Percentiles rank a stretch among this genome's conserved stretches.
Evolutionary conservation across 2,888 invertebrate species (phyloP).

Genomic region (Andrena chrysosceles): DNA sequence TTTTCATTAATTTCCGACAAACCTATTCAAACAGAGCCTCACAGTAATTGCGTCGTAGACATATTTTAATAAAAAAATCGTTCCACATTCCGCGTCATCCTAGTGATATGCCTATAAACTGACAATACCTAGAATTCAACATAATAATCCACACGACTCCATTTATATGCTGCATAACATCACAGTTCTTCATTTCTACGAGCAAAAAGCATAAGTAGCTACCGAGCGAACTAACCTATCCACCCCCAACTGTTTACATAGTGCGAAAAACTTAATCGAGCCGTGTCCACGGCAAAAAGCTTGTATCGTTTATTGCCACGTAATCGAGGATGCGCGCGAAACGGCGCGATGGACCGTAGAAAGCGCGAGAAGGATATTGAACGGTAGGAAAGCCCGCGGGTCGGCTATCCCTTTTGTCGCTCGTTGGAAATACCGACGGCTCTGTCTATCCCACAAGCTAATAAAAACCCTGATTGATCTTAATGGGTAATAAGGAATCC

Average conservation of each 20-base stretch:
- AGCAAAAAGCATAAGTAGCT: constrained; percentile 8
- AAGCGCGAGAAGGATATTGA: constrained; percentile 49
- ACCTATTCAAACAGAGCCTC: no score
- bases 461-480: constrained; percentile 67
- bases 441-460: constrained; percentile 22
- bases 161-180: not conserved
- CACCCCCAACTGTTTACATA: constrained; percentile 57
- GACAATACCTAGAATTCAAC: not conserved
- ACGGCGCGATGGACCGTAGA: constrained; percentile 47
- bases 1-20: no score
- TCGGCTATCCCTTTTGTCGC: constrained; percentile 55
- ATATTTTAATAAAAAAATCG: no score
- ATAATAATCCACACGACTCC: not conserved
- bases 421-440: constrained; percentile 35
- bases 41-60: no score
- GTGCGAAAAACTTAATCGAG: constrained; percentile 56
- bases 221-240: constrained; percentile 28
- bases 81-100: not conserved
- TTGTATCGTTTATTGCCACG: constrained; percentile 53
- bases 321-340: constrained; percentile 59
- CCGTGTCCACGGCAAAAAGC: constrained; percentile 46
- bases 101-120: not conserved
- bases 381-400: constrained; percentile 43
- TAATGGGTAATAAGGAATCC: constrained; percentile 65
- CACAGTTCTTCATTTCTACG: not conserved